Conservation (phyloP, 1,140 invertebrate species). For the Phocides pigmalion region DNA sequence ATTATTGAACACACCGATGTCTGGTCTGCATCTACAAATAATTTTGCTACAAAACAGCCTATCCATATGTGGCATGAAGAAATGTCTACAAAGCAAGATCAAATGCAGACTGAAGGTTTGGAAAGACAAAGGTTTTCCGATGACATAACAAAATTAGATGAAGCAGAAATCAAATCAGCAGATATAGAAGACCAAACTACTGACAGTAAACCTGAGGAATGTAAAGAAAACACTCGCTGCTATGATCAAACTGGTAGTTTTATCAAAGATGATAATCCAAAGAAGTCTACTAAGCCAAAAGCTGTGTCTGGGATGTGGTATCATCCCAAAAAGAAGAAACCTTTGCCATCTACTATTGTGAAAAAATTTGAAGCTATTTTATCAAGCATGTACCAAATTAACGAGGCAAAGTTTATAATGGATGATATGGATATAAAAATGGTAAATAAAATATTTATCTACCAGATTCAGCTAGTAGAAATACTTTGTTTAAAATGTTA, state of each 20-base stretch:
- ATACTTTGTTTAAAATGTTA: not conserved
- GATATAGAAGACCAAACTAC: constrained; percentile 49
- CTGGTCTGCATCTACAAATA: constrained; percentile 49
- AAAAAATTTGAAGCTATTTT: constrained; percentile 77
- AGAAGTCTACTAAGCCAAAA: constrained; percentile 63
- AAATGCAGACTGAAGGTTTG: constrained; percentile 40
- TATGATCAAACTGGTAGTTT: constrained; percentile 75
- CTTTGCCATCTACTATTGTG: constrained; percentile 54
- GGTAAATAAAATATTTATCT: constrained; percentile 54
- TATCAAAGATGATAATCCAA: constrained; percentile 68
- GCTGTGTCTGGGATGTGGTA: constrained; percentile 72
- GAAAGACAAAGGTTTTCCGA: constrained; percentile 48
- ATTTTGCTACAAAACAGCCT: constrained; percentile 47
- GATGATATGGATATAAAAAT: constrained; percentile 79
- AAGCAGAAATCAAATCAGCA: constrained; percentile 46
- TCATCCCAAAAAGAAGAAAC: constrained; percentile 79
- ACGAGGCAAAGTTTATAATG: constrained; percentile 70
- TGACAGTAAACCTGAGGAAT: constrained; percentile 45
- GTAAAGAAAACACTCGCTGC: constrained; percentile 56
- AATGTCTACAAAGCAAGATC: constrained; percentile 39
- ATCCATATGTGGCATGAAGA: constrained; percentile 56
- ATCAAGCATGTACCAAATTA: constrained; percentile 61
- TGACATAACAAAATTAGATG: constrained; percentile 44
- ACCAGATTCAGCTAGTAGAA: too few species aligned
- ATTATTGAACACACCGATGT: constrained; percentile 47